phyloP scores from a whole-genome alignment of 2,113 vertebrate genomes.

The Calyptommatus sinebrachiatus region DNA sequence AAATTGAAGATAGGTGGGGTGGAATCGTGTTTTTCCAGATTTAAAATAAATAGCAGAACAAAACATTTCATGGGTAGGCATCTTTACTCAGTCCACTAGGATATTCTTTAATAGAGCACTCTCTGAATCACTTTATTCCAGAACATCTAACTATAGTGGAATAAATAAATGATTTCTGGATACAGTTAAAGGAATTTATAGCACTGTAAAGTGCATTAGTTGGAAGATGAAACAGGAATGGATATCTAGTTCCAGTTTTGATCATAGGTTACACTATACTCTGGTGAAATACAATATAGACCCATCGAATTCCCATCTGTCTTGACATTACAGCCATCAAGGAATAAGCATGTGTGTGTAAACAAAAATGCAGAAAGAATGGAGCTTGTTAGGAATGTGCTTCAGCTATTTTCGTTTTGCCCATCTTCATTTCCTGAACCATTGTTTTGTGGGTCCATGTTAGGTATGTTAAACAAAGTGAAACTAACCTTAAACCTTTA shows the following conservation, averaged over 20 bases:
- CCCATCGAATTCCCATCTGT: not conserved
- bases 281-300: not conserved
- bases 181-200: too few species aligned
- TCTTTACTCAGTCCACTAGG: too few species aligned
- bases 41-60: too few species aligned
- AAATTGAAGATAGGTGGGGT: too few species aligned
- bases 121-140: too few species aligned
- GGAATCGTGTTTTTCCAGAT: too few species aligned
- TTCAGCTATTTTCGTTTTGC: constrained; percentile 28
- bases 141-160: too few species aligned
- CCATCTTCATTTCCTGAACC: constrained; percentile 59
- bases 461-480: constrained; percentile 71
- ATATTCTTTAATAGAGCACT: too few species aligned
- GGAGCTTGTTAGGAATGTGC: not conserved
- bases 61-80: too few species aligned
- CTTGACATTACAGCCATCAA: not conserved
- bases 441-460: constrained; percentile 42
- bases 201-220: not conserved
- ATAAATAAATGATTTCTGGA: too few species aligned
- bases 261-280: too few species aligned
- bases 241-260: too few species aligned
- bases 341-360: not conserved
- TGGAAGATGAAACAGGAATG: not conserved
- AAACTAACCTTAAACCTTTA: constrained; percentile 72
- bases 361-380: not conserved